Base-by-base conservation (phyloP, 2,113 vertebrate species). In the Struthio camelus region DNA sequence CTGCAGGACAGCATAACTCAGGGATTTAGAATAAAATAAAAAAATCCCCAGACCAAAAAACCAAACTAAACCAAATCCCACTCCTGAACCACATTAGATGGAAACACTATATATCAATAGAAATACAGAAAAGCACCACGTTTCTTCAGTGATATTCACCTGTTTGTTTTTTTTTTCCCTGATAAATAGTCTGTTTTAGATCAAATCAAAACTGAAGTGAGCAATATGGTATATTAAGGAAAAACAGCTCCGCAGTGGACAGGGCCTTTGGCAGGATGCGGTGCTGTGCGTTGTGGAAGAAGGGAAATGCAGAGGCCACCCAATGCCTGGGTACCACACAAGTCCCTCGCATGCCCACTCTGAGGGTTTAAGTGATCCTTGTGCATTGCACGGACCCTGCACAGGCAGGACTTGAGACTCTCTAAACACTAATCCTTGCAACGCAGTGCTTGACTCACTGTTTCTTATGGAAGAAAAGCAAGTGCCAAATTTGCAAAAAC, bases 381-480 rank as follows among this genome's bases (percentile, higher is more conserved):
- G 87, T 79, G 84, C 92, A 95, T 87, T 93, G 89, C 84, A 91
- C 86, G 89, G 88, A 82, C 78, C 58, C 91, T 94, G 70, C 42
- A 53, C 62, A 96, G 87, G 87, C 84, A 96, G 89, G 94, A 83
- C 83, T 75, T 76, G 80, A 77, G 89, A 95, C 94, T 78, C 64
- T 46, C 89, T 54, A 84, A 88, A 93, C 94, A 86, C 79, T 87
- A 44, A 79, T 59, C 56, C 62, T 75, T 17, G 67, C 48, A 85
- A 89, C 42, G 95, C 56, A 92, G 86, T n/a, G 92, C 88, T 96
- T 65, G 59, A 94, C 89, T 94, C 54, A 70, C 25, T 75, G 78
- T 87, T 94, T 85, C 93, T 95, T 85, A 96, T 92, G 95, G 92
- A 96, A 95, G 94, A 94, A 87, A 96, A 94, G 94, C 91, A 87